Evolutionary conservation across 2,113 vertebrate species (phyloP), one percentile per base, ranked within the genome.

Genomic region (Calypte anna): DNA sequence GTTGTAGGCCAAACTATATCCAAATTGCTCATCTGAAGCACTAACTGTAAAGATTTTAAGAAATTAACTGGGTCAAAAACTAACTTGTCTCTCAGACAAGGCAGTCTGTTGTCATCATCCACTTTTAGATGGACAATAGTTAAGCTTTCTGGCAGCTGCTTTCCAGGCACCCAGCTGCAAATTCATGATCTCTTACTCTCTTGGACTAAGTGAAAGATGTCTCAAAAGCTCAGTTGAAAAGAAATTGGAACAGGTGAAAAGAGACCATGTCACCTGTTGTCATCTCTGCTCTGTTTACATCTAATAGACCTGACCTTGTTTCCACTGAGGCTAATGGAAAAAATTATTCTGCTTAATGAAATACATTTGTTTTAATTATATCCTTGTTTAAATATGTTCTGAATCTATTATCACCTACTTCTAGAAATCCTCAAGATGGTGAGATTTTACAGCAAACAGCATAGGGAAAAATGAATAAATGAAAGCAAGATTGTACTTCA

Each of bases 301-400:
- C 46, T 77, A 83, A 73, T 82, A 94, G 63, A 82, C 21, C 23
- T 77, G 7, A 76, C 20, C 12, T 10, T 85, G n/a, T 53, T 86
- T 94, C 79, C 66, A 80, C 27, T 59, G 75, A 87, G 82, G 48
- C 18, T 82, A 50, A 77, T 68, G 64, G 61, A 58, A 94, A 94
- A 91, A 84, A 76, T 10, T 79, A 14, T 66, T 91, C 80, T 82
- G 25, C 57, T 88, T 85, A 80, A 79, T 80, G 75, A 67, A 92
- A 66, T 74, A 12, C 44, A 62, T 85, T 91, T 87, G 27, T 91
- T 51, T 64, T 79, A 88, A 91, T 94, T 76, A 80, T 36, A 44
- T 59, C 7, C 58, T 24, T 85, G 10, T 55, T 91, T 92, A 85
- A 91, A 69, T 80, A 24, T 28, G 24, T 75, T 76, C 43, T 62